These are phyloP conservation scores for Anguilla marmorata DNA, from an alignment of 2,797 vertebrate genomes.

Conservation along the genomic window DNA sequence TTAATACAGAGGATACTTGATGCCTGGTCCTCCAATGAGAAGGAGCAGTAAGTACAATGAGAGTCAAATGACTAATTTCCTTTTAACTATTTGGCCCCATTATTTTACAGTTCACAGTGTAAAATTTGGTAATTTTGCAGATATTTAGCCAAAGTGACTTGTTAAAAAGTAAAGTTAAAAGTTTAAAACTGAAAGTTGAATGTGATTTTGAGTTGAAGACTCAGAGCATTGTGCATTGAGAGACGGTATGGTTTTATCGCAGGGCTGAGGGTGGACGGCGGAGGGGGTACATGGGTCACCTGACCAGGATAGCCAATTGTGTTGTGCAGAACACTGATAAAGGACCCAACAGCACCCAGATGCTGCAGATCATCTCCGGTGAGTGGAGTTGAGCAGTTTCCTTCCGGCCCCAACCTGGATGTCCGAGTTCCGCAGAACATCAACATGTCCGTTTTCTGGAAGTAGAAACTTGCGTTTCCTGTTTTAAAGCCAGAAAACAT, in stretches of 20 bases:
- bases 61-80: neutral
- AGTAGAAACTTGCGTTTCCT: neutral
- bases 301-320: conserved; percentile 97
- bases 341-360: conserved; percentile 84
- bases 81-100: neutral
- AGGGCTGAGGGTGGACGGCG: conserved; percentile 91
- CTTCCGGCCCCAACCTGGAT: neutral
- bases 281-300: conserved; percentile 96
- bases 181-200: too few species aligned
- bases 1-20: conserved; percentile 95
- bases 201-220: too few species aligned
- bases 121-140: too few species aligned
- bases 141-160: too few species aligned
- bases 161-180: too few species aligned
- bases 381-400: conserved; percentile 21
- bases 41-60: conserved; percentile 87
- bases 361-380: conserved; percentile 92
- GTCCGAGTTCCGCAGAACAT: too few species aligned
- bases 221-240: conserved; percentile 1
- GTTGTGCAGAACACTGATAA: conserved; percentile 95
- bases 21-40: conserved; percentile 95
- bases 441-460: neutral
- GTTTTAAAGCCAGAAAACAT: neutral
- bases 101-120: too few species aligned
- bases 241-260: conserved; percentile 36